Percentiles rank a stretch among this genome's conserved stretches.
These are phyloP conservation scores for Bergia sp. DNA, from an alignment of 92 coral and sea anemone species.

Conservation along the genomic window DNA sequence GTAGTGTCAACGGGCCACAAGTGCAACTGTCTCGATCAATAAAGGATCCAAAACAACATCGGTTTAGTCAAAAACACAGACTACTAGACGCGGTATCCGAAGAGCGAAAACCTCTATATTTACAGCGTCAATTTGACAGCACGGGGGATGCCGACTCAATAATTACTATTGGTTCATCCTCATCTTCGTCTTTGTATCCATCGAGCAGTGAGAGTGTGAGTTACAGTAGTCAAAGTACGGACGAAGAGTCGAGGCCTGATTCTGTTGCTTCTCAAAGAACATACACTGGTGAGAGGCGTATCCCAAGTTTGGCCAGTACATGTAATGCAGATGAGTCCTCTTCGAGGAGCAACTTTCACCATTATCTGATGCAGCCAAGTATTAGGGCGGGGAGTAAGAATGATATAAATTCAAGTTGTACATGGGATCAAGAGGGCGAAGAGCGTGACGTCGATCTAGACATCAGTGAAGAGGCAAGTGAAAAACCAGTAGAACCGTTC, in stretches of 20 bases:
- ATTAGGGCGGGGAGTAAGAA: slow-evolving; percentile 7
- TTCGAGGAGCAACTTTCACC: slow-evolving; percentile 3
- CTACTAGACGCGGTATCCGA: slow-evolving; percentile 15
- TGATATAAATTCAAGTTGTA: neutral
- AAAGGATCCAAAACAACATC: neutral
- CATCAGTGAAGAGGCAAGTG: neutral
- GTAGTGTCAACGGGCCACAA: neutral
- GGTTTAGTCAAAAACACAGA: neutral
- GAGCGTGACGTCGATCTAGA: neutral
- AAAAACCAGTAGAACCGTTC: slow-evolving; percentile 24
- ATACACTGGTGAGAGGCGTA: neutral
- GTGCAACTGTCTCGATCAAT: neutral
- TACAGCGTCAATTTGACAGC: neutral
- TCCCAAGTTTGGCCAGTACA: neutral
- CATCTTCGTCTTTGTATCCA: slow-evolving; percentile 14
- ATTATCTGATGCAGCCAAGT: slow-evolving; percentile 25
- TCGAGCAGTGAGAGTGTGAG: slow-evolving; percentile 18
- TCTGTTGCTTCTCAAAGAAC: slow-evolving; percentile 5
- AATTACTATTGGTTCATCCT: slow-evolving; percentile 11
- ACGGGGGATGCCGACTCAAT: neutral
- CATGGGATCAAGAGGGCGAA: neutral
- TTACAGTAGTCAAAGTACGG: neutral
- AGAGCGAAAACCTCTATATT: slow-evolving; percentile 26
- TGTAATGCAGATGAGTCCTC: neutral
- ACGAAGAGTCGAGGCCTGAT: neutral